phyloP scores from a whole-genome alignment of 2,797 vertebrate genomes.

The Peromyscus aztecus region DNA sequence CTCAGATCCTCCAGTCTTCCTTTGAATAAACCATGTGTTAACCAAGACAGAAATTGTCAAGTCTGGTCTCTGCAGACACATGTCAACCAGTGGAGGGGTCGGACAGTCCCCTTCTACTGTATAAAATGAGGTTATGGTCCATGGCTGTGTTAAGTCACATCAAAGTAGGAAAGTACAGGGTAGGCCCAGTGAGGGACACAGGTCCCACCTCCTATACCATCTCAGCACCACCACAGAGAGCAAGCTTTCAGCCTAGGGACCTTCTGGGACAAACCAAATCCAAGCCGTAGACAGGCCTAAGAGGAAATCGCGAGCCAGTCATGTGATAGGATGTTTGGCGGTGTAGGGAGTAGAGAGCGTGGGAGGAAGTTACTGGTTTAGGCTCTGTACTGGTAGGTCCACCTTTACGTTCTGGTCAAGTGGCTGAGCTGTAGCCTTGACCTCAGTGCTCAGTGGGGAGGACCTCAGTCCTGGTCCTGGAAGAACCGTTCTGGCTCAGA shows the following conservation, averaged over 20 bases:
- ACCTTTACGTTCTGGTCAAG: not conserved
- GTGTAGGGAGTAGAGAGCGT: not conserved
- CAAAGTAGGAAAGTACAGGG: not conserved
- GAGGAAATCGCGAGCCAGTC: not conserved
- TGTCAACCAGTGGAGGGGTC: not conserved
- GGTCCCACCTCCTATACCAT: not conserved
- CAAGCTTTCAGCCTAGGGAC: not conserved
- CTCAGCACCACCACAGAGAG: not conserved
- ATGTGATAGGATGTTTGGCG: not conserved
- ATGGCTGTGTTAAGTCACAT: not conserved
- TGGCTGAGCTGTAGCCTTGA: not conserved
- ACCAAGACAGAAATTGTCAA: not conserved
- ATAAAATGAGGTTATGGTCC: not conserved
- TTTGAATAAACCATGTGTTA: slow-evolving; percentile 49
- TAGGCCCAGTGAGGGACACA: not conserved
- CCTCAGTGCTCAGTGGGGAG: not conserved
- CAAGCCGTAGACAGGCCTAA: not conserved
- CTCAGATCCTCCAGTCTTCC: slow-evolving; percentile 28
- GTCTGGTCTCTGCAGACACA: not conserved
- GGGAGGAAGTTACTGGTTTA: not conserved
- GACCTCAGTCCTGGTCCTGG: not conserved
- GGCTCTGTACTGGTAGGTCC: not conserved
- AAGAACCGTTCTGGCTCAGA: not conserved
- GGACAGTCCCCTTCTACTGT: not conserved
- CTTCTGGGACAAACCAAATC: not conserved